These are phyloP conservation scores for Pogonomyrmex californicus DNA, from an alignment of 1,140 invertebrate genomes.

Conservation along the genomic window DNA sequence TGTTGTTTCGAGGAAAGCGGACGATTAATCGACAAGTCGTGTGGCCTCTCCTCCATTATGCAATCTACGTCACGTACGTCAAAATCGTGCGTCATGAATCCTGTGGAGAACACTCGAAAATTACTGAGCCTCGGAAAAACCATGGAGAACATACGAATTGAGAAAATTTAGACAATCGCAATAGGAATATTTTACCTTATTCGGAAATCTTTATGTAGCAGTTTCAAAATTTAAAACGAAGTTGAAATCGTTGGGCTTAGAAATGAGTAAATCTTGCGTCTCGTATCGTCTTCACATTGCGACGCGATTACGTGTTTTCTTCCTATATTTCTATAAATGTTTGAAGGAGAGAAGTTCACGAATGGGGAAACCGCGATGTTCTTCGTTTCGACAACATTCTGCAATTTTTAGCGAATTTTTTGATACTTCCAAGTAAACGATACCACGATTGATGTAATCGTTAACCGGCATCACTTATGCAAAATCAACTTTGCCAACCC, in stretches of 20 bases:
- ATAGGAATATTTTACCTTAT: not conserved
- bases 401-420: constrained; percentile 3
- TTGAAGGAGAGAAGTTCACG: not conserved
- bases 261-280: not conserved
- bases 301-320: too few species aligned
- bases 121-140: not conserved
- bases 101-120: not conserved
- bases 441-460: not conserved
- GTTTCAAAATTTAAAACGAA: not conserved
- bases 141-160: not conserved
- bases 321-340: not conserved
- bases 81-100: constrained; percentile 22
- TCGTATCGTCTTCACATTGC: not conserved
- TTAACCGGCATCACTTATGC: constrained; percentile 7
- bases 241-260: not conserved
- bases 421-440: not conserved
- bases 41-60: constrained; percentile 19
- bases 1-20: constrained; percentile 45
- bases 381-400: not conserved
- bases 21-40: not conserved
- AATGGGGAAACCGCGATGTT: not conserved
- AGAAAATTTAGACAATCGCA: not conserved
- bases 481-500: constrained; percentile 39
- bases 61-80: constrained; percentile 6
- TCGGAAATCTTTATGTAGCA: not conserved